phyloP scores from a whole-genome alignment of 2,113 vertebrate genomes.

The Aptenodytes forsteri region DNA sequence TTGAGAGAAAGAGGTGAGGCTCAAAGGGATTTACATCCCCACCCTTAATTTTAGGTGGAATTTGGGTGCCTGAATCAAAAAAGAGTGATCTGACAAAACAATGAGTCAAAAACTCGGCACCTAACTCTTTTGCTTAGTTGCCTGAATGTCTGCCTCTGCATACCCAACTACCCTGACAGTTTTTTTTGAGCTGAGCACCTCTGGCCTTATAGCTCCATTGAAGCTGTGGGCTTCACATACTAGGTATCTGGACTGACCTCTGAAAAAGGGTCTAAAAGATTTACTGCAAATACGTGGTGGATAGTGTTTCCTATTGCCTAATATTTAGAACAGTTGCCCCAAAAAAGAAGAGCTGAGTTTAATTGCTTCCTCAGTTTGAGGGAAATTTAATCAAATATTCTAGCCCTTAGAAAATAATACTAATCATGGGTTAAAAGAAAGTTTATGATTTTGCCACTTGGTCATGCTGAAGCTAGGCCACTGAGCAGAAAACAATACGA shows the following conservation, averaged over 20 bases:
- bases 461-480: not conserved
- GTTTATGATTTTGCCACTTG: not conserved
- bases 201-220: not conserved
- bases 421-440: not conserved
- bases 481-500: not conserved
- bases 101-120: not conserved
- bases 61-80: not conserved
- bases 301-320: not conserved
- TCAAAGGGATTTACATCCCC: not conserved
- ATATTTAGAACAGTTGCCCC: not conserved
- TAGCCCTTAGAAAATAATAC: not conserved
- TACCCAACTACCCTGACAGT: not conserved
- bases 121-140: not conserved
- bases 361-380: not conserved
- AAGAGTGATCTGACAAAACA: not conserved
- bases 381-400: not conserved
- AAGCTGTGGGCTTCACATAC: not conserved
- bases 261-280: not conserved
- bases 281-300: not conserved
- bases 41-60: not conserved
- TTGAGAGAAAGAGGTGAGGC: not conserved
- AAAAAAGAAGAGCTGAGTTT: not conserved
- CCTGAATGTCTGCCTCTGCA: not conserved
- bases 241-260: not conserved
- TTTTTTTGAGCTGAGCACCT: not conserved